These are phyloP conservation scores for Aplocera efformata DNA, from an alignment of 2,888 invertebrate genomes.

Conservation along the genomic window DNA sequence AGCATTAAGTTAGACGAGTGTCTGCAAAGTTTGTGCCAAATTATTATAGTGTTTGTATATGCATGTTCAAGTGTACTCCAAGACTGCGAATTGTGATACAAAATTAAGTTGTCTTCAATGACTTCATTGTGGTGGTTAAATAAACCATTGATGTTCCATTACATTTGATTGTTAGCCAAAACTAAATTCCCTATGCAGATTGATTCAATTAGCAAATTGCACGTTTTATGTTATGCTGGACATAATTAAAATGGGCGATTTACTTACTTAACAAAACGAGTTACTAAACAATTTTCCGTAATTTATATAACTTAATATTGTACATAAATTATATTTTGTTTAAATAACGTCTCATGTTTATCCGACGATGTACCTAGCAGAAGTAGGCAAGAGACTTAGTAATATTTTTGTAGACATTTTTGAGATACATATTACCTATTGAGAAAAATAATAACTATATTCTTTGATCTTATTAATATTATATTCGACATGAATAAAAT, in stretches of 20 bases:
- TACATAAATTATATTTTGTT: constrained; percentile 49
- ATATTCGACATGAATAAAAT: background rate
- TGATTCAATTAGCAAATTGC: constrained; percentile 21
- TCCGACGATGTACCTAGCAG: constrained; percentile 12
- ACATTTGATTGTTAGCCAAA: constrained; percentile 1
- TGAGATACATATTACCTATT: background rate
- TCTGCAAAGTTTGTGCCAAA: constrained; percentile 57
- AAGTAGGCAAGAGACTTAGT: constrained; percentile 1
- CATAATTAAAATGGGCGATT: constrained; percentile 50
- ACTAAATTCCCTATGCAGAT: constrained; percentile 4
- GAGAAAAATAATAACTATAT: constrained; percentile 4
- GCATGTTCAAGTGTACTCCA: constrained; percentile 40
- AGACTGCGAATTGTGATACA: constrained; percentile 70
- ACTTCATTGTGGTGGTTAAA: constrained; percentile 30
- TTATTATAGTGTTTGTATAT: constrained; percentile 42
- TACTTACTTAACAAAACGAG: background rate
- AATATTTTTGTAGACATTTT: constrained; percentile 35
- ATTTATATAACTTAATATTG: too few species aligned
- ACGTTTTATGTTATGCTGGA: constrained; percentile 61
- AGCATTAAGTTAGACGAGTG: constrained; percentile 51
- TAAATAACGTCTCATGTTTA: constrained; percentile 13
- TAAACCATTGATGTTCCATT: constrained; percentile 14
- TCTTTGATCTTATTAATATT: constrained; percentile 11
- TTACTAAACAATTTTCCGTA: constrained; percentile 20
- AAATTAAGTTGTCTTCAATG: constrained; percentile 35